Base-by-base conservation (phyloP, 2,797 vertebrate species). In the Pangasius sanitwongsei region DNA sequence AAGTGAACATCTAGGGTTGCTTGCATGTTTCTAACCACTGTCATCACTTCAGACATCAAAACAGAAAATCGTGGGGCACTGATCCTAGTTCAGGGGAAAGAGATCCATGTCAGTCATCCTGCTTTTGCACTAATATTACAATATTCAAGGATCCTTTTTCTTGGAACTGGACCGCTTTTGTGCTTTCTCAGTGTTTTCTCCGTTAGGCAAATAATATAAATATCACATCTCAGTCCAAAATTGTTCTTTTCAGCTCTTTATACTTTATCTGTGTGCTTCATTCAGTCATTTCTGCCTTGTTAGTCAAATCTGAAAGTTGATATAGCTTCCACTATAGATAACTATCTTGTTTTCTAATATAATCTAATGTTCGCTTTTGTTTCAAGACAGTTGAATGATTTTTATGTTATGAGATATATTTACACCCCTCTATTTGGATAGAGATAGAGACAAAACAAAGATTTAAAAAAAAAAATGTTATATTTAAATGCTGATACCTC, bases 331-430 rank as follows among this genome's bases (percentile, higher is more conserved):
- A 75, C 72, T 75, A 48, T 48, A 16, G 44, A 77, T 50, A 13
- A 48, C 18, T 18, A 37, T 69, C n/a, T 74, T 74, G 12, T n/a
- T 37, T 20, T 48, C 2, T 77, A 50, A 50, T 13, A 50, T 55
- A 0, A 55, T 55, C n/a, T 80, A 55, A 80, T 34, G 7, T 80
- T 41, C 0, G 7, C 50, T 80, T 55, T 80, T 87, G 59, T 83
- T 84, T 87, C 53, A 87, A 50, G 69, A 48, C 44, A 25, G 65
- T n/a, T 63, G 20, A 63, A 82, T 15, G 44, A 44, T n/a, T 18
- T 86, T 86, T 75, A 28, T 48, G 34, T 18, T 44, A 13, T 69
- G 11, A 13, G 18, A 18, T 81, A 44, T 34, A 80, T 78, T 78
- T 31, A 16, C 2, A 31, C n/a, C 15, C 50, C 50, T 55, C 2